Evolutionary conservation across 2,113 vertebrate genomes (phyloP).

Genomic region (Rhabdomys dilectus): DNA sequence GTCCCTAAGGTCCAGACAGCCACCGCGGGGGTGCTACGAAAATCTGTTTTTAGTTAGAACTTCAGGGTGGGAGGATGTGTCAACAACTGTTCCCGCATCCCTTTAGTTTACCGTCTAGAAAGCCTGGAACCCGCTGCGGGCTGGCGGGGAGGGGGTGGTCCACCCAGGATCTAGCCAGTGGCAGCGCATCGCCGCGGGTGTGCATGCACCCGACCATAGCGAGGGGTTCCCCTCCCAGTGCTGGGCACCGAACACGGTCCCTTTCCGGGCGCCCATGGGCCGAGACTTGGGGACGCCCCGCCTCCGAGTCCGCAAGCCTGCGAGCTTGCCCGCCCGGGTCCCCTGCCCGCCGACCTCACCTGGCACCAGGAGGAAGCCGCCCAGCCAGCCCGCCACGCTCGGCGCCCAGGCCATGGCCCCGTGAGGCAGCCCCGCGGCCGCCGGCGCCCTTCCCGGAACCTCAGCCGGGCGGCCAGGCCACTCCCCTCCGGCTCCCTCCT

Average conservation of each 20-base stretch:
- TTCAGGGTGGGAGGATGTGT: rapidly evolving
- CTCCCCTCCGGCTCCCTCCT: background rate
- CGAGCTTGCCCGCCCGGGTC: background rate
- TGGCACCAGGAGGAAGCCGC: conserved; percentile 71
- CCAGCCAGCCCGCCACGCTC: conserved; percentile 54
- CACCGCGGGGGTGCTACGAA: background rate
- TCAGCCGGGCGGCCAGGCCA: rapidly evolving
- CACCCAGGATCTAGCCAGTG: background rate
- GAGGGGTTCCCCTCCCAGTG: background rate
- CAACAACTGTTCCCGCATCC: no score
- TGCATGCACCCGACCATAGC: rapidly evolving
- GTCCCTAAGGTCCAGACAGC: background rate
- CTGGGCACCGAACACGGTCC: rapidly evolving
- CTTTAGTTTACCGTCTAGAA: background rate
- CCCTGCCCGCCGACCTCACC: conserved; percentile 64
- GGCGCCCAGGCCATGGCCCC: conserved; percentile 55
- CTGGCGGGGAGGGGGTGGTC: background rate
- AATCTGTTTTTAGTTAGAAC: background rate
- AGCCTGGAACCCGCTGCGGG: background rate
- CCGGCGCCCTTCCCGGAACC: conserved; percentile 53
- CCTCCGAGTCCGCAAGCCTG: background rate
- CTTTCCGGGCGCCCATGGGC: background rate
- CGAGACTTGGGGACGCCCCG: background rate
- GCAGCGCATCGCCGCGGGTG: background rate
- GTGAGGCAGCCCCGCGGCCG: background rate